phyloP scores from a whole-genome alignment of 2,888 invertebrate species.

The Caenorhabditis sp. region DNA sequence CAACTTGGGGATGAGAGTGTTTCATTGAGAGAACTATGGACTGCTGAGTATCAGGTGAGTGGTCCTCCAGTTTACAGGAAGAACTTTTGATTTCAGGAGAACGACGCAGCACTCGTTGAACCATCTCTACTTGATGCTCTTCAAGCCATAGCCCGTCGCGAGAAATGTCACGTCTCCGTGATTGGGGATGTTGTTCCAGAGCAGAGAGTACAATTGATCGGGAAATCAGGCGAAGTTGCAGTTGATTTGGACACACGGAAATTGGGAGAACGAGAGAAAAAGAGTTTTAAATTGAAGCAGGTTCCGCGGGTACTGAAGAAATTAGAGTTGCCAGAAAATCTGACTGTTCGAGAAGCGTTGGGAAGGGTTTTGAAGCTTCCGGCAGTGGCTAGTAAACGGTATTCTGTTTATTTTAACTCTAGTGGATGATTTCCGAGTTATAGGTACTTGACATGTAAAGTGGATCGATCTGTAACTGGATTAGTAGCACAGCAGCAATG shows the following conservation, averaged over 20 bases:
- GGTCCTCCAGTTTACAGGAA: background rate
- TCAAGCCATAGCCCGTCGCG: constrained; percentile 89
- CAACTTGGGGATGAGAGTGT: constrained; percentile 96
- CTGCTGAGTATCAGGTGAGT: constrained; percentile 91
- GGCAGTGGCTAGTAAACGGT: constrained; percentile 92
- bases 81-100: constrained; percentile 68
- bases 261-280: constrained; percentile 75
- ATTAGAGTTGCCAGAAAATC: constrained; percentile 85
- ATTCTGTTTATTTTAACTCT: background rate
- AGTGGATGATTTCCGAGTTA: background rate
- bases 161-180: constrained; percentile 94
- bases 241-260: constrained; percentile 74
- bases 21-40: constrained; percentile 95
- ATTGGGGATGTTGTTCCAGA: constrained; percentile 93
- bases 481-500: constrained; percentile 98
- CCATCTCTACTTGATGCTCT: constrained; percentile 87
- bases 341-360: constrained; percentile 88
- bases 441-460: constrained; percentile 78
- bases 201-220: constrained; percentile 84
- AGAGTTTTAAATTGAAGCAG: constrained; percentile 84
- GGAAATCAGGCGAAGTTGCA: constrained; percentile 53
- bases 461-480: constrained; percentile 92
- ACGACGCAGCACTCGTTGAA: constrained; percentile 89
- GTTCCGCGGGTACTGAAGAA: constrained; percentile 70
- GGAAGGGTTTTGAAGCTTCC: constrained; percentile 90